phyloP scores from a whole-genome alignment of 2,797 vertebrate genomes.

The Clarias laeviceps region DNA sequence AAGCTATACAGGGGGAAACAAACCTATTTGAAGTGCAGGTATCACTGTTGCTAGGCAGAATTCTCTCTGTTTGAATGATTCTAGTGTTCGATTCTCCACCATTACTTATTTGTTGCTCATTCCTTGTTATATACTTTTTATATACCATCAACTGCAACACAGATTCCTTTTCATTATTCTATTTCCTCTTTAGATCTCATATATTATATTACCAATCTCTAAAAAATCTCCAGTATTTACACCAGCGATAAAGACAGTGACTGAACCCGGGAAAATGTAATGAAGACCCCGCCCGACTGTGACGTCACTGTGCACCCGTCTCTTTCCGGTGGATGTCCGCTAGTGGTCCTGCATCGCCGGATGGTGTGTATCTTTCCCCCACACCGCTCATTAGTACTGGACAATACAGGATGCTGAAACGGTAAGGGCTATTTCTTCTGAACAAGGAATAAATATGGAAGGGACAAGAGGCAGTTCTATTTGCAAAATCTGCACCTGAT shows the following conservation, averaged over 20 bases:
- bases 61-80: not conserved
- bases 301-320: conserved; percentile 78
- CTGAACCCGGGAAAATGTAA: not conserved
- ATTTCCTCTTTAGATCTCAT: not conserved
- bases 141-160: not conserved
- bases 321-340: conserved; percentile 63
- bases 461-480: not conserved
- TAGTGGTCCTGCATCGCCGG: conserved; percentile 69
- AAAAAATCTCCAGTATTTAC: not conserved
- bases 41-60: conserved; percentile 30
- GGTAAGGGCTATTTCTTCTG: conserved; percentile 63
- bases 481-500: not conserved
- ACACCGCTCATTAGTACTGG: conserved; percentile 32
- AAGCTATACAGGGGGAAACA: not conserved
- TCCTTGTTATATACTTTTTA: not conserved
- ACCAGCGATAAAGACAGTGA: not conserved
- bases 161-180: not conserved
- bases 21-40: not conserved
- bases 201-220: not conserved
- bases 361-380: conserved; percentile 67
- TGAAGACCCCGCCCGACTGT: conserved; percentile 63
- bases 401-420: conserved; percentile 49
- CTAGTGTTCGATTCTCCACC: not conserved
- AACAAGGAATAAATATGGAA: not conserved
- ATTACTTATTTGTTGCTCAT: not conserved